Percentiles rank a stretch among this genome's conserved stretches.
These are phyloP conservation scores for Laticauda colubrina DNA, from an alignment of 2,113 vertebrate species.

Conservation along the genomic window DNA sequence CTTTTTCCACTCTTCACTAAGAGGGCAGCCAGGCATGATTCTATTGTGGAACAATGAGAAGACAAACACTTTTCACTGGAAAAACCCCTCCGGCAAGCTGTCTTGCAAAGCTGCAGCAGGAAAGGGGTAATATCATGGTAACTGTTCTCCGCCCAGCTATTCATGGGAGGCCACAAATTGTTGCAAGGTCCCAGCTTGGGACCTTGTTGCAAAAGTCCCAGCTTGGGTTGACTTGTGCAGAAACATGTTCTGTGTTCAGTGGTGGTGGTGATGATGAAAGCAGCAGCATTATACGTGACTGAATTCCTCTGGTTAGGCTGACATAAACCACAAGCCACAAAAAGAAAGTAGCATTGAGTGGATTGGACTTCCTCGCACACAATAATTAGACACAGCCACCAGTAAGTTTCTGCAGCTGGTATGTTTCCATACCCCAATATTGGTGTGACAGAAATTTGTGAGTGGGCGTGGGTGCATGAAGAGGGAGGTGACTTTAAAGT, in stretches of 20 bases:
- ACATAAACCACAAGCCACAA: conserved; percentile 15
- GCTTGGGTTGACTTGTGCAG: not conserved
- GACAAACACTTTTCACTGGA: not conserved
- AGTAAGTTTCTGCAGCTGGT: not conserved
- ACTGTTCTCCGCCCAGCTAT: not conserved
- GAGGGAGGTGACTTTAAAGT: not conserved
- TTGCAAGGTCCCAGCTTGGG: not conserved
- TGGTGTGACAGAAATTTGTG: not conserved
- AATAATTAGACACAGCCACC: not conserved
- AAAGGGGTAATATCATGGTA: not conserved
- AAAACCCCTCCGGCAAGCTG: not conserved
- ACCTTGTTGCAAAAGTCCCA: not conserved
- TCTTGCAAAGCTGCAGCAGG: not conserved
- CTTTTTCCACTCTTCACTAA: not conserved
- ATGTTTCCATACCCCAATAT: not conserved
- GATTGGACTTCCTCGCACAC: not conserved
- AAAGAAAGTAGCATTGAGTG: not conserved
- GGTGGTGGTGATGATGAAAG: not conserved
- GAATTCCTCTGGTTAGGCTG: not conserved
- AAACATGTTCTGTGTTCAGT: not conserved
- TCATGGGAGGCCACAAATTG: not conserved
- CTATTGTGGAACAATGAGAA: not conserved
- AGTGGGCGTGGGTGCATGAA: not conserved
- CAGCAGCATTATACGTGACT: not conserved
- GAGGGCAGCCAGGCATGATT: not conserved